Evolutionary conservation across 2,113 vertebrate genomes (phyloP), one percentile per base, ranked within the genome.

Genomic region (Proterorhinus semilunaris): DNA sequence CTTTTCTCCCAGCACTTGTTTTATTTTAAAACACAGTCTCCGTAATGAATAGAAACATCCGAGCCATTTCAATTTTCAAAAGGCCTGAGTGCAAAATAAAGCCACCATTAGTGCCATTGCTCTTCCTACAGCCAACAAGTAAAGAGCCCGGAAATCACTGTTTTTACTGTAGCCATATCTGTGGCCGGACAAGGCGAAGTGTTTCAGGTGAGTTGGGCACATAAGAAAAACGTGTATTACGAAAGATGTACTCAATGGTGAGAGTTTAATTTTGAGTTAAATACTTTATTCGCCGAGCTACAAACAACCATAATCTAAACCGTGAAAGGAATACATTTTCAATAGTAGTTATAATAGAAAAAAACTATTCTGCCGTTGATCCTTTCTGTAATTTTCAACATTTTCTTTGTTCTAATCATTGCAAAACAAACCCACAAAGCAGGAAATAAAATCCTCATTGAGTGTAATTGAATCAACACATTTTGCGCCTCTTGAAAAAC

Each of bases 101-200:
- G 65, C 15, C 45, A 1, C 61, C 12, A 42, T 51, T 44, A 52
- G 17, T 43, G 65, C 44, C 43, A 62, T n/a, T 48, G 53, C 47
- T 52, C 21, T 47, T 10, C 7, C 61, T 66, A 50, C 44, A 59
- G n/a, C 55, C 65, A 52, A 27, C 10, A 43, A 17, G 57, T 15
- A 43, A 43, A 54, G 68, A 66, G 62, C 65, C 76, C 59, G 74
- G 53, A 76, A 21, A 27, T 54, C 64, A 53, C 27, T 77, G 62
- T 78, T 68, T 78, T 83, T 67, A 80, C 65, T 64, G 48, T 16
- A 70, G 67, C 78, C 64, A 69, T 66, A 61, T 75, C 74, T 62
- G 67, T 53, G 75, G 66, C 10, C 54, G 65, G 11, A 58, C 27
- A 69, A 27, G 53, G 57, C 47, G n/a, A 36, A 17, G 43, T 57